A percentile compares a stretch with the other conserved stretches of the same genome.
phyloP scores from a whole-genome alignment of 2,113 vertebrate species.

The Eublepharis macularius region DNA sequence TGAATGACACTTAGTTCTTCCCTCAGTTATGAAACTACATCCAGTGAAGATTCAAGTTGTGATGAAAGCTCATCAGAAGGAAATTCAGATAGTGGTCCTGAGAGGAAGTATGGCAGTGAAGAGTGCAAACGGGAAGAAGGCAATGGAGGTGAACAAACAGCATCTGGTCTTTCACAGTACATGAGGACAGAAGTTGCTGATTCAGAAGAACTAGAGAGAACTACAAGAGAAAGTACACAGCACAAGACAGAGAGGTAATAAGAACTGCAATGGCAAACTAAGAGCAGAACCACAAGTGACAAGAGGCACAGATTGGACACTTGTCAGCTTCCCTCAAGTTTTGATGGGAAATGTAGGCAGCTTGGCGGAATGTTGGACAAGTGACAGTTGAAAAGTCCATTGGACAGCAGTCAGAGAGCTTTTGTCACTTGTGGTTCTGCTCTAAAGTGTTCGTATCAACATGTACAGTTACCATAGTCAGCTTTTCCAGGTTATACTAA shows the following conservation, averaged over 20 bases:
- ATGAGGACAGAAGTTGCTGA: accelerated
- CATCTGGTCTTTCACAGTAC: neutral
- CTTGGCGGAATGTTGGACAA: too few relatives aligned
- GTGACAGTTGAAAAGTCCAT: too few relatives aligned
- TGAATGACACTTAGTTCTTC: constrained; percentile 62
- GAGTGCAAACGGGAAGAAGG: constrained; percentile 11
- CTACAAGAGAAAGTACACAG: neutral
- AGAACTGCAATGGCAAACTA: accelerated
- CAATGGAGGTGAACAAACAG: neutral
- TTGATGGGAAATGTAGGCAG: too few relatives aligned
- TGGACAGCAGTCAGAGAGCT: too few relatives aligned
- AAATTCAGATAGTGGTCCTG: constrained; percentile 61
- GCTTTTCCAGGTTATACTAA: neutral
- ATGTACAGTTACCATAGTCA: neutral
- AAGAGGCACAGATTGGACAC: too few relatives aligned
- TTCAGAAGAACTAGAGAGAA: constrained; percentile 32
- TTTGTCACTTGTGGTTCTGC: too few relatives aligned
- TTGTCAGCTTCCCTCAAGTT: too few relatives aligned
- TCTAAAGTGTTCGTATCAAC: accelerated
- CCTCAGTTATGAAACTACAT: constrained; percentile 92
- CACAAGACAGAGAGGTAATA: constrained; percentile 67
- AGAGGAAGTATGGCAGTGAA: constrained; percentile 21
- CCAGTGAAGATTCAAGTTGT: constrained; percentile 92
- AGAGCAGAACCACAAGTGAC: too few relatives aligned
- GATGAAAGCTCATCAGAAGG: constrained; percentile 79